Evolutionary conservation across 1,140 invertebrate genomes (phyloP).

Genomic region (Drosophila tani): DNA sequence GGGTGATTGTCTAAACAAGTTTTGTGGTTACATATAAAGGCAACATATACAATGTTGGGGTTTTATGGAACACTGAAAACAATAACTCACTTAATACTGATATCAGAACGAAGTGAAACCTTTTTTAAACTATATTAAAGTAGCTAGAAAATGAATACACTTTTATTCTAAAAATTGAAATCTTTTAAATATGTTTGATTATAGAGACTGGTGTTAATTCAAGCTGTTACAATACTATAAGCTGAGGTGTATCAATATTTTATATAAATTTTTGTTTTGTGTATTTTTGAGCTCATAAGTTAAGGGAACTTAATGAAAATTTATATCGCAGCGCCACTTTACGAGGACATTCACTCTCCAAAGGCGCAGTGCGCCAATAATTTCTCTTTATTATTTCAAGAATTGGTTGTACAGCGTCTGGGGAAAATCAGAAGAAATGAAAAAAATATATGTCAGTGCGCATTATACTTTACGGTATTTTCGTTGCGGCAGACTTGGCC

Average conservation of each 20-base stretch:
- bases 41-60: not conserved
- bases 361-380: conserved; percentile 29
- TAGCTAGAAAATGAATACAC: no score
- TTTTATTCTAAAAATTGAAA: no score
- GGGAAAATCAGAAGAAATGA: conserved; percentile 17
- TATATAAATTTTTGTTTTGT: not conserved
- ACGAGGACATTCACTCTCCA: conserved; percentile 8
- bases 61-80: not conserved
- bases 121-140: no score
- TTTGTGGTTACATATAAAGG: not conserved
- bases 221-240: no score
- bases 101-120: not conserved
- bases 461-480: conserved; percentile 31
- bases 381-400: conserved; percentile 38
- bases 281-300: not conserved
- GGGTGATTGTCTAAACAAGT: conserved; percentile 2
- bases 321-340: conserved; percentile 4
- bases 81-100: not conserved
- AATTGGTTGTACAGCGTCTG: conserved; percentile 14
- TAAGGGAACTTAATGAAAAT: conserved; percentile 9
- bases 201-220: no score
- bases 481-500: conserved; percentile 25
- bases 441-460: conserved; percentile 28
- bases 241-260: not conserved
- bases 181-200: no score